phyloP scores from a whole-genome alignment of 1,140 invertebrate species.

The Apis laboriosa region DNA sequence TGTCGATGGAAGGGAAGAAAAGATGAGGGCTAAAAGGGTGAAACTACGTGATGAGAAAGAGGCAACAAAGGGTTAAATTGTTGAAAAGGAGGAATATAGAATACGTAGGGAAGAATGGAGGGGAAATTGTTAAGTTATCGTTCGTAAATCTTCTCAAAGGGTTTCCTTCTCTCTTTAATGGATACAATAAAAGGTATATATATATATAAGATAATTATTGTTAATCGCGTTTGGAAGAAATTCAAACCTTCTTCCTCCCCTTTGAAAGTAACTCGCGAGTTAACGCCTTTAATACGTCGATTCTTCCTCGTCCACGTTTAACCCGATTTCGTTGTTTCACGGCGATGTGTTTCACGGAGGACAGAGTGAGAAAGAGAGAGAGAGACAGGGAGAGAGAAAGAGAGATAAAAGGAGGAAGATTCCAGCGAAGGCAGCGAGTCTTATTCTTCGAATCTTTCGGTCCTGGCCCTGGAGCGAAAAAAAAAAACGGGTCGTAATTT shows the following conservation, averaged over 20 bases:
- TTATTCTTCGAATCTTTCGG: constrained; percentile 15
- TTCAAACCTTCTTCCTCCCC: neutral
- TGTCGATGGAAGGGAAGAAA: neutral
- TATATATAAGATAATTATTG: constrained; percentile 19
- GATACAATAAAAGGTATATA: too few species aligned
- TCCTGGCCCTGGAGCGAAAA: neutral
- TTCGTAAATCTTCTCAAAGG: neutral
- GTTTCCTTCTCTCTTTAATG: too few species aligned
- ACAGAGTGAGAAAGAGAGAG: neutral
- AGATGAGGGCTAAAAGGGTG: neutral
- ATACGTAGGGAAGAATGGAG: neutral
- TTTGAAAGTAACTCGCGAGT: neutral
- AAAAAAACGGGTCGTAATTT: constrained; percentile 41
- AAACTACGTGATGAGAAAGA: neutral
- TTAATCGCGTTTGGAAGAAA: neutral
- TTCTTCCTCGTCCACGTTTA: neutral
- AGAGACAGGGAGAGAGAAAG: neutral
- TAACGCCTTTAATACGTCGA: neutral
- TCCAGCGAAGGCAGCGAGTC: constrained; percentile 20
- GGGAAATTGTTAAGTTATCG: neutral
- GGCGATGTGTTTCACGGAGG: neutral
- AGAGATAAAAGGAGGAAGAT: constrained; percentile 26
- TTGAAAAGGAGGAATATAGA: neutral
- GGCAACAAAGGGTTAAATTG: neutral
- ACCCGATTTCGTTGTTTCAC: constrained; percentile 13